Percentiles rank a stretch among this genome's conserved stretches.
Evolutionary conservation across 1,140 invertebrate genomes (phyloP).

Genomic region (Plectus sambesii): DNA sequence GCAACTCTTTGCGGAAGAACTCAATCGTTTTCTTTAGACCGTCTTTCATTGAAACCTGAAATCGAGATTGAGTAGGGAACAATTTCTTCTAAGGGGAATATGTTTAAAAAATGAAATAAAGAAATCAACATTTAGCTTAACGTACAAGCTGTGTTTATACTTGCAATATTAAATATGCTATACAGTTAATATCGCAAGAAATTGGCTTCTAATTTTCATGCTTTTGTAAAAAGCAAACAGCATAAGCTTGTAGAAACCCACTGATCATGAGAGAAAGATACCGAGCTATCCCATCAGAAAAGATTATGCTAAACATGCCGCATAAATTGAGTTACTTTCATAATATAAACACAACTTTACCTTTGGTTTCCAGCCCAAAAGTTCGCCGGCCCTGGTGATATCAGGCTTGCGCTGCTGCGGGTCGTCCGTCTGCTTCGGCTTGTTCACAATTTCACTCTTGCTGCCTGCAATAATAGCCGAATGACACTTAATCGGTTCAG

Average conservation of each 20-base stretch:
- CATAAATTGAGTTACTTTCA: not conserved
- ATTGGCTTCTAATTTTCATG: not conserved
- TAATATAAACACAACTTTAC: no score
- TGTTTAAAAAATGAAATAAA: constrained; percentile 8
- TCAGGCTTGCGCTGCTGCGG: constrained; percentile 80
- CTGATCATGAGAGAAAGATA: not conserved
- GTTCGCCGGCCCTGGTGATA: constrained; percentile 68
- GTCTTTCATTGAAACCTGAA: constrained; percentile 37
- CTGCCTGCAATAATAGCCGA: constrained; percentile 60
- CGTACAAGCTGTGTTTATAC: not conserved
- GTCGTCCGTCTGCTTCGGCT: constrained; percentile 61
- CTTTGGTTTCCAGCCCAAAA: constrained; percentile 81
- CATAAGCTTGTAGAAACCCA: not conserved
- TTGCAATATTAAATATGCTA: not conserved
- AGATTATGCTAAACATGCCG: not conserved
- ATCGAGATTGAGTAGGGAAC: constrained; percentile 4
- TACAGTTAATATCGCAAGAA: not conserved
- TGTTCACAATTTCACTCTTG: constrained; percentile 66
- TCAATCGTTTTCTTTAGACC: constrained; percentile 38
- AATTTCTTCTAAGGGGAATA: constrained; percentile 11
- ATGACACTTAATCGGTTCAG: constrained; percentile 10
- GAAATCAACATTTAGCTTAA: not conserved
- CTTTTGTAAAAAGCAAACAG: not conserved
- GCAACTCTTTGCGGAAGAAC: constrained; percentile 37
- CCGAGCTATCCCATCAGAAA: not conserved